Conservation (phyloP, 1,140 invertebrate genomes). For the Littorina saxatilis region DNA sequence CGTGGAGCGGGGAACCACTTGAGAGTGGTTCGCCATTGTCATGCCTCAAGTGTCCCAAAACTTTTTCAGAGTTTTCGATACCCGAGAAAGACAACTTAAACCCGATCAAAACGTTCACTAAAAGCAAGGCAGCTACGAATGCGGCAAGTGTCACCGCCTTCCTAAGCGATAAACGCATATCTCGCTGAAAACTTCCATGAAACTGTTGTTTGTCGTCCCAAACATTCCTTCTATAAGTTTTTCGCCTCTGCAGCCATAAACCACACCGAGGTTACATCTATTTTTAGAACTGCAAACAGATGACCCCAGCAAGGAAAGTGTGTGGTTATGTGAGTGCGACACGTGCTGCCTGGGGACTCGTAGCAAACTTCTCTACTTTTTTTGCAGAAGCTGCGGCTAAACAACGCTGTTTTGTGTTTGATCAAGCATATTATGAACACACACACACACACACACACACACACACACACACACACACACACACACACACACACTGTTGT, state of each 20-base stretch:
- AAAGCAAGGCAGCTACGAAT: constrained; percentile 16
- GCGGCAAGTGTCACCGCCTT: constrained; percentile 44
- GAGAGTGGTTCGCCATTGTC: constrained; percentile 33
- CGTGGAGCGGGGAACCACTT: constrained; percentile 21
- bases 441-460: no score
- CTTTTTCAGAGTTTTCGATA: constrained; percentile 25
- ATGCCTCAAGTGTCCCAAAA: constrained; percentile 27
- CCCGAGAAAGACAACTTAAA: constrained; percentile 24
- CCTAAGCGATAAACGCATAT: constrained; percentile 50
- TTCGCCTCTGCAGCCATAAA: constrained; percentile 17
- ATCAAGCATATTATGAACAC: no score
- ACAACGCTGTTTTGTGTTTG: no score
- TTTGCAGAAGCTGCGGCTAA: no score
- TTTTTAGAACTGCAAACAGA: constrained; percentile 7
- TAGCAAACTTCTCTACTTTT: no score
- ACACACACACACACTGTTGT: no score
- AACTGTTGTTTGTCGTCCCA: constrained; percentile 28
- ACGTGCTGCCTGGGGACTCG: no score
- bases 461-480: no score
- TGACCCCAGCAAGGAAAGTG: no score
- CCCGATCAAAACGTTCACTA: constrained; percentile 34
- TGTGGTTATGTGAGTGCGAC: no score
- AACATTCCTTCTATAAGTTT: constrained; percentile 18
- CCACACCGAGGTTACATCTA: constrained; percentile 14
- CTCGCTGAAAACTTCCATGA: constrained; percentile 37